Conservation (phyloP, 2,113 vertebrate species). For the Psephotus haematonotus region DNA sequence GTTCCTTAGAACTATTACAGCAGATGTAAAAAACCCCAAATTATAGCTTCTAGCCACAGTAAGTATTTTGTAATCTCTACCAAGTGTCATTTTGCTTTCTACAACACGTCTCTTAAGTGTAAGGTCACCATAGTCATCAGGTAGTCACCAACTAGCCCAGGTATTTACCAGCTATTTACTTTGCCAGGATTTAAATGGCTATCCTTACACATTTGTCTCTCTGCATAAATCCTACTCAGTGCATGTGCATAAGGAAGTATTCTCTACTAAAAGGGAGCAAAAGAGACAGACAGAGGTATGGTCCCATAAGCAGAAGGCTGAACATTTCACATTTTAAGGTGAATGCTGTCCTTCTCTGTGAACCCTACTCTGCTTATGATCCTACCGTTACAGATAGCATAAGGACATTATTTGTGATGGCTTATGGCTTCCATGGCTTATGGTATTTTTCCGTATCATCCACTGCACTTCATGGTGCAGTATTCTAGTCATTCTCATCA, state of each 20-base stretch:
- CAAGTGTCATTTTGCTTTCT: constrained; percentile 30
- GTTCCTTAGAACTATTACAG: not conserved
- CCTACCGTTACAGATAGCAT: not conserved
- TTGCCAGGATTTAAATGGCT: not conserved
- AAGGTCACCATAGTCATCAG: not conserved
- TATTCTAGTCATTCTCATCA: not conserved
- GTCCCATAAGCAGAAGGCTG: not conserved
- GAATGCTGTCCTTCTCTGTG: not conserved
- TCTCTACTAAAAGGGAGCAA: not conserved
- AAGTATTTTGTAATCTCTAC: constrained; percentile 38
- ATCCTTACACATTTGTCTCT: not conserved
- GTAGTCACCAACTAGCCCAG: not conserved
- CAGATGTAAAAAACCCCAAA: not conserved
- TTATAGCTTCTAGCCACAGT: constrained; percentile 12
- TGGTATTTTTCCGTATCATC: not conserved
- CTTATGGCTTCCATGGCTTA: not conserved
- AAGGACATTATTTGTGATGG: not conserved
- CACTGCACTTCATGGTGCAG: not conserved
- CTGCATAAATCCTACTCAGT: not conserved
- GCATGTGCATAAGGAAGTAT: not conserved
- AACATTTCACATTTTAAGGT: not conserved
- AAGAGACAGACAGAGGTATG: not conserved
- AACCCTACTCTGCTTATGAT: not conserved
- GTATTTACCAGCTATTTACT: not conserved
- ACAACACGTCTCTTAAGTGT: not conserved